Evolutionary conservation across 1,140 invertebrate genomes (phyloP).

Genomic region (Bilobella aurantiaca): DNA sequence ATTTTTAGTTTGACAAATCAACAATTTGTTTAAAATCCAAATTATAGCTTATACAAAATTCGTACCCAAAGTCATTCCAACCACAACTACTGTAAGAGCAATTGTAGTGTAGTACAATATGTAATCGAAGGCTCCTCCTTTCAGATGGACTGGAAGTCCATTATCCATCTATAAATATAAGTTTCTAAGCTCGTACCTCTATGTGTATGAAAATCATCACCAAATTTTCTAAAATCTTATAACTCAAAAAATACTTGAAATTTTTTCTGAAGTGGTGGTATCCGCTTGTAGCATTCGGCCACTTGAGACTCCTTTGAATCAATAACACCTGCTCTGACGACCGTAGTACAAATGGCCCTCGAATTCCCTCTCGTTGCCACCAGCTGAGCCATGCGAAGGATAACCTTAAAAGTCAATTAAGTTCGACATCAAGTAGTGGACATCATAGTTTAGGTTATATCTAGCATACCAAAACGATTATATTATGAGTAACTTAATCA

Average conservation of each 20-base stretch:
- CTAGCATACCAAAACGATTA: too few relatives aligned
- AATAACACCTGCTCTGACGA: background rate
- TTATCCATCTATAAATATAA: constrained; percentile 26
- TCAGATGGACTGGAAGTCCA: constrained; percentile 35
- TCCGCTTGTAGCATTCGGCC: too few relatives aligned
- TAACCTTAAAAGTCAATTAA: background rate
- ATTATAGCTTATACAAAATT: too few relatives aligned
- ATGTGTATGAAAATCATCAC: too few relatives aligned
- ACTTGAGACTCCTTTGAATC: background rate
- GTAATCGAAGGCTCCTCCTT: constrained; percentile 30
- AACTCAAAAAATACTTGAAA: too few relatives aligned
- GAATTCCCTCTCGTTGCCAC: background rate
- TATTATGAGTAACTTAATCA: too few relatives aligned
- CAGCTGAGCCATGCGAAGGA: background rate
- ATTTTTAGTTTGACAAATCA: too few relatives aligned
- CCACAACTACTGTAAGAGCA: background rate
- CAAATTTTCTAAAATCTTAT: too few relatives aligned
- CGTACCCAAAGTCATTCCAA: too few relatives aligned
- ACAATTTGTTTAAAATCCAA: too few relatives aligned
- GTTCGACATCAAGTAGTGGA: background rate
- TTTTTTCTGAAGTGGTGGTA: too few relatives aligned
- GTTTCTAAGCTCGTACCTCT: too few relatives aligned
- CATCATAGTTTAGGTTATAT: background rate
- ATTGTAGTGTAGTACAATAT: constrained; percentile 28
- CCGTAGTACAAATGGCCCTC: background rate